Percentiles rank a stretch among this genome's conserved stretches.
phyloP scores from a whole-genome alignment of 2,888 invertebrate genomes.

The Graphium colonna region DNA sequence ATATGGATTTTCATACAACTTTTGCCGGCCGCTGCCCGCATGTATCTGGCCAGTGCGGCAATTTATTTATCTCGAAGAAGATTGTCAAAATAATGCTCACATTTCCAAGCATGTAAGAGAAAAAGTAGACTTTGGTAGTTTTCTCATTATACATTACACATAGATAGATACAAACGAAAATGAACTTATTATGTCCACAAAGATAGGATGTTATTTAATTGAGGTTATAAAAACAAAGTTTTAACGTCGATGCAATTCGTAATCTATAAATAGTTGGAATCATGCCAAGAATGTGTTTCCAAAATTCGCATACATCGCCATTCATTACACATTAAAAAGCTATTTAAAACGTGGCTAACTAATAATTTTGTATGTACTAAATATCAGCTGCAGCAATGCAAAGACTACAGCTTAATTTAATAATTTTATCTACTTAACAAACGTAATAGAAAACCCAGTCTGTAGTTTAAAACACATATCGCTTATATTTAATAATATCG shows the following conservation, averaged over 20 bases:
- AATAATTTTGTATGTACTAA: not conserved
- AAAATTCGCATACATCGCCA: conserved; percentile 26
- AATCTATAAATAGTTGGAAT: conserved; percentile 34
- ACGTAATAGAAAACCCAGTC: too few species aligned
- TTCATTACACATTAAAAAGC: conserved; percentile 9
- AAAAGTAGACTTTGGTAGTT: too few species aligned
- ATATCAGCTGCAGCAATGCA: not conserved
- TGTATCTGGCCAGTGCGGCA: too few species aligned
- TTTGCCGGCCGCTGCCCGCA: too few species aligned
- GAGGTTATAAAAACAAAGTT: conserved; percentile 34
- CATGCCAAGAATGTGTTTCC: conserved; percentile 38
- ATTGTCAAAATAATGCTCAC: too few species aligned
- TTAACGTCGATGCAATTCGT: conserved; percentile 30
- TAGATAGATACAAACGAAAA: not conserved
- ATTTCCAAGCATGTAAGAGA: too few species aligned
- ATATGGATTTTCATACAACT: too few species aligned
- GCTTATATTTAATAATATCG: too few species aligned
- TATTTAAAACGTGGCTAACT: conserved; percentile 11
- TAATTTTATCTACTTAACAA: not conserved
- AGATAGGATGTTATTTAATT: conserved; percentile 25
- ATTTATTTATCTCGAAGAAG: too few species aligned
- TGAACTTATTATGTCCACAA: not conserved
- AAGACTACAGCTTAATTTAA: not conserved
- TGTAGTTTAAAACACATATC: not conserved
- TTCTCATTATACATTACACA: too few species aligned